Evolutionary conservation across 2,113 vertebrate genomes (phyloP), one percentile per base, ranked within the genome.

Genomic region (Synodontis membranacea): DNA sequence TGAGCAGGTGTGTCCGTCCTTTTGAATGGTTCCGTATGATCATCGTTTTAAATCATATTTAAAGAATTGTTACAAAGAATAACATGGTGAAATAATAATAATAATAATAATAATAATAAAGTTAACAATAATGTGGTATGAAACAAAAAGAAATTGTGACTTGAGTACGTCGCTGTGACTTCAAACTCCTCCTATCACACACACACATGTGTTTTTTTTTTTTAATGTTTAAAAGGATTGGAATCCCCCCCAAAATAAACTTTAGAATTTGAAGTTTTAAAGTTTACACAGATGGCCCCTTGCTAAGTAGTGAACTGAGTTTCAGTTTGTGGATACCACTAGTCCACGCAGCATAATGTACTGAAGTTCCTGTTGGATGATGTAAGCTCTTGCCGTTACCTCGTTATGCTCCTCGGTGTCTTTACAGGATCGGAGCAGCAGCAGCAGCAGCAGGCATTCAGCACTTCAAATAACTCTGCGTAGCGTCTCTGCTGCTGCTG

Each of bases 391-490:
- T n/a, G 31, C 79, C 34, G 14, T 46, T 56, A 34, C 37, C 64
- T 81, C 28, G 9, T 86, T 72, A 60, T 21, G 11, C n/a, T 4
- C 28, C 58, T 80, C 50, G 3, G 23, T 19, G 48, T 70, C 44
- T 86, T 86, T 58, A 46, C 50, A 54, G 78, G 48, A 48, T 44
- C 52, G 37, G 50, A 58, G 52, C 14, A 46, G 78, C 50, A 17
- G 39, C 39, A 58, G 52, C 14, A 46, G 78, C 50, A 17, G 39
- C 39, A 70, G 79, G 74, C 44, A n/a, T n/a, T 80, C 84, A 56
- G 46, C 60, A 86, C 60, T 76, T 85, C 84, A 2, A 39, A 85
- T 64, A 79, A 68, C 44, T 60, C 70, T 5, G 84, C 10, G 50
- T 82, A 56, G 48, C 44, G 21, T 68, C n/a, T 19, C 62, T 19